phyloP scores from a whole-genome alignment of 92 coral and sea anemone genomes.

The Porites rus region DNA sequence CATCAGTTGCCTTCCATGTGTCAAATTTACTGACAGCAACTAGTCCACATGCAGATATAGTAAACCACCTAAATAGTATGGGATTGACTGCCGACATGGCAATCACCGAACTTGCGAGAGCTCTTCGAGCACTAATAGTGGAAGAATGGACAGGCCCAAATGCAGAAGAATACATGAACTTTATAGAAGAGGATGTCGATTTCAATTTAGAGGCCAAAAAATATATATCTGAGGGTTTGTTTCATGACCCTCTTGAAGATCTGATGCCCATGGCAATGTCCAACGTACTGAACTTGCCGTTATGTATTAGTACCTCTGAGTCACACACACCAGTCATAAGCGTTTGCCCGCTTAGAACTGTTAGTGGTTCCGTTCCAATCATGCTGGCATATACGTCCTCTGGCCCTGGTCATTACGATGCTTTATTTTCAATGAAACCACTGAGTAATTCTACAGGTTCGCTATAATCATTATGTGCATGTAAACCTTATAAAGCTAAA shows the following conservation, averaged over 20 bases:
- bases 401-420: slow-evolving; percentile 52
- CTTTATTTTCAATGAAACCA: not conserved
- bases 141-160: slow-evolving; percentile 36
- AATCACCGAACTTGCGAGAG: slow-evolving; percentile 19
- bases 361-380: slow-evolving; percentile 4
- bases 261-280: slow-evolving; percentile 60
- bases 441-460: not conserved
- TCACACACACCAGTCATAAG: slow-evolving; percentile 35
- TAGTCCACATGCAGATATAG: not conserved
- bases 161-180: slow-evolving; percentile 43
- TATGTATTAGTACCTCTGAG: slow-evolving; percentile 25
- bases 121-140: slow-evolving; percentile 36
- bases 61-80: slow-evolving; percentile 13
- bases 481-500: too few relatives aligned
- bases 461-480: not conserved
- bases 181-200: slow-evolving; percentile 8
- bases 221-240: slow-evolving; percentile 22
- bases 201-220: slow-evolving; percentile 21
- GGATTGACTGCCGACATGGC: slow-evolving; percentile 33
- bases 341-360: slow-evolving; percentile 20
- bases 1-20: slow-evolving; percentile 44
- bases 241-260: slow-evolving; percentile 51
- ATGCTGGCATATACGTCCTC: slow-evolving; percentile 38
- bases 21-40: slow-evolving; percentile 5
- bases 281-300: slow-evolving; percentile 31